Evolutionary conservation across 2,888 invertebrate species (phyloP).

Genomic region (Blastobasis lacticolella): DNA sequence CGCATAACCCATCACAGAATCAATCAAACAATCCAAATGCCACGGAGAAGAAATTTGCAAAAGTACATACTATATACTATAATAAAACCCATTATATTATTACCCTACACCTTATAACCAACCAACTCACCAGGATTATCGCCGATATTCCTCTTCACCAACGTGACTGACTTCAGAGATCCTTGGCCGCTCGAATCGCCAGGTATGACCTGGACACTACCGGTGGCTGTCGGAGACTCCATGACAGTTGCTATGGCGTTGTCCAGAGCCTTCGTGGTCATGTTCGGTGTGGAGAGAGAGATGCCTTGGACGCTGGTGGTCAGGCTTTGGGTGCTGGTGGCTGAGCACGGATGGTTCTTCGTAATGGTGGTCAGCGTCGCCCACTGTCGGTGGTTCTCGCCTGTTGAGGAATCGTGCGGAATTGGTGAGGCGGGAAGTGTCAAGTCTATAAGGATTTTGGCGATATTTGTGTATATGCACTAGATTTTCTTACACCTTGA

Average conservation of each 20-base stretch:
- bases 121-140: conserved; percentile 47
- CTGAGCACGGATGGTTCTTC: conserved; percentile 29
- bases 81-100: neutral
- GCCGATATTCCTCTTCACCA: conserved; percentile 54
- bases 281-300: conserved; percentile 43
- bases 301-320: conserved; percentile 38
- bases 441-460: too few species aligned
- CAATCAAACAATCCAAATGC: too few species aligned
- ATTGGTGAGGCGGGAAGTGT: too few species aligned
- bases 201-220: conserved; percentile 55
- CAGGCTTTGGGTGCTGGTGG: conserved; percentile 37
- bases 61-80: too few species aligned
- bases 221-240: conserved; percentile 46
- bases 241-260: conserved; percentile 62
- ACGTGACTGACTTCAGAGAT: conserved; percentile 57
- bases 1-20: too few species aligned
- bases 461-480: too few species aligned
- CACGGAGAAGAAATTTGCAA: too few species aligned
- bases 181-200: conserved; percentile 55
- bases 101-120: neutral
- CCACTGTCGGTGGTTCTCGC: conserved; percentile 59
- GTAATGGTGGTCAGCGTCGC: conserved; percentile 46
- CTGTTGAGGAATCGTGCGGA: conserved; percentile 21
- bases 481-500: too few species aligned
- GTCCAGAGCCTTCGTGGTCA: conserved; percentile 52